These are phyloP conservation scores for Chrysaora quinquecirrha DNA, from an alignment of 30 jellyfish, hydroid and myxozoan species.

Conservation along the genomic window DNA sequence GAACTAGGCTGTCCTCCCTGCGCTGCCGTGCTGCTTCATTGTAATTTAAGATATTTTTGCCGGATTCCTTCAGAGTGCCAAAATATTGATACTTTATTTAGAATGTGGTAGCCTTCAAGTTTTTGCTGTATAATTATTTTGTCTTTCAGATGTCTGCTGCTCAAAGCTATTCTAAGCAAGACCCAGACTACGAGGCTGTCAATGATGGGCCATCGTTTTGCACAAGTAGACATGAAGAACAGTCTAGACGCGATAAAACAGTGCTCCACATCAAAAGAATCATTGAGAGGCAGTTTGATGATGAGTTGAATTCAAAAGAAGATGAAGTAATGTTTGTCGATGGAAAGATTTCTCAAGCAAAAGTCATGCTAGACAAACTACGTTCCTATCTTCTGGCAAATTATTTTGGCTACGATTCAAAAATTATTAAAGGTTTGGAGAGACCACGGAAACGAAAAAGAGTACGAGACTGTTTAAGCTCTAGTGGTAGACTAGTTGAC, in stretches of 20 bases:
- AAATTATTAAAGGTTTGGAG: constrained; percentile 40
- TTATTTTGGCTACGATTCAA: constrained; percentile 84
- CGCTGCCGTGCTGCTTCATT: no score
- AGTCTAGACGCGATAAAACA: constrained; percentile 59
- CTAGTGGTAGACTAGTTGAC: not conserved
- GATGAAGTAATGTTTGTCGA: constrained; percentile 76
- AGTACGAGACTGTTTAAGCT: not conserved
- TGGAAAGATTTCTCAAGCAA: constrained; percentile 73
- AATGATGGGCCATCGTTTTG: constrained; percentile 46
- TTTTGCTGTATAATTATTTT: no score
- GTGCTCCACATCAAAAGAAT: constrained; percentile 62
- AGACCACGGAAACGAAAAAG: constrained; percentile 19
- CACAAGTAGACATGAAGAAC: constrained; percentile 53
- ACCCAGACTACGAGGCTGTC: constrained; percentile 83
- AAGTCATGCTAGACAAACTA: constrained; percentile 71
- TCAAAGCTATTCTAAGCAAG: constrained; percentile 45
- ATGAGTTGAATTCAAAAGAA: constrained; percentile 77
- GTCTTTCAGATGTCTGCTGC: constrained; percentile 42
- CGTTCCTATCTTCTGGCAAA: constrained; percentile 92
- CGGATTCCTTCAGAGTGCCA: no score
- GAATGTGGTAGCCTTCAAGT: no score
- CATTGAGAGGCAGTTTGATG: constrained; percentile 70
- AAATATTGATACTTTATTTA: no score
- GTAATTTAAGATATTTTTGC: no score
- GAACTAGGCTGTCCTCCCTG: no score